Percentiles rank a stretch among this genome's conserved stretches.
Evolutionary conservation across 2,888 invertebrate species (phyloP).

Genomic region (Esperia sulphurella): DNA sequence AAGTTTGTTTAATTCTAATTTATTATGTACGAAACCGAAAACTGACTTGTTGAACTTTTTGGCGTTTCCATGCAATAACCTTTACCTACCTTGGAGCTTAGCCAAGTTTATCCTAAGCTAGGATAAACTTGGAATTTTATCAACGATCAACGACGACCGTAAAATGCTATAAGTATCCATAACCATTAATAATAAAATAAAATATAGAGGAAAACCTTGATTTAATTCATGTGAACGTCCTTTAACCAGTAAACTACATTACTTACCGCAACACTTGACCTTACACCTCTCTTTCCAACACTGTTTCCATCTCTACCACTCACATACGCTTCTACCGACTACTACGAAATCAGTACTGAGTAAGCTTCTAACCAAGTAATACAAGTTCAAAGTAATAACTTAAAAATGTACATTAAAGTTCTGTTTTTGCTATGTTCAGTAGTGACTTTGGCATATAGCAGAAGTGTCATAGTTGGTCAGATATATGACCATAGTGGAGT

Average conservation of each 20-base stretch:
- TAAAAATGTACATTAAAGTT: conserved; percentile 35
- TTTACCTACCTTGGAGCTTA: no score
- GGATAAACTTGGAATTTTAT: no score
- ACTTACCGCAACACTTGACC: conserved; percentile 20
- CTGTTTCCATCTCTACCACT: conserved; percentile 2
- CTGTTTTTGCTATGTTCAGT: conserved; percentile 31
- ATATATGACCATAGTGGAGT: conserved; percentile 40
- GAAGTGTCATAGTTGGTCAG: conserved; percentile 55
- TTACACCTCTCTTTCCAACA: conserved; percentile 16
- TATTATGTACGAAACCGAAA: no score
- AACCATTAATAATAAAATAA: no score
- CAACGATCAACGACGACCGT: no score
- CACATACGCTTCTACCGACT: neutral
- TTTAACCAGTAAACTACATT: conserved; percentile 4
- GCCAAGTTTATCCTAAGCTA: no score
- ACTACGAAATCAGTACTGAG: neutral
- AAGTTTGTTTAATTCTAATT: no score
- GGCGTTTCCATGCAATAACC: no score
- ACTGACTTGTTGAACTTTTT: no score
- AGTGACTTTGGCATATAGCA: conserved; percentile 31
- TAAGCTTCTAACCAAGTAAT: neutral
- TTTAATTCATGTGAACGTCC: conserved; percentile 3
- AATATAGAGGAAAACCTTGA: neutral
- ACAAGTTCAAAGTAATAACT: neutral
- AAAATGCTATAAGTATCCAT: no score